phyloP scores from a whole-genome alignment of 1,140 invertebrate genomes.

The Myzus persicae region DNA sequence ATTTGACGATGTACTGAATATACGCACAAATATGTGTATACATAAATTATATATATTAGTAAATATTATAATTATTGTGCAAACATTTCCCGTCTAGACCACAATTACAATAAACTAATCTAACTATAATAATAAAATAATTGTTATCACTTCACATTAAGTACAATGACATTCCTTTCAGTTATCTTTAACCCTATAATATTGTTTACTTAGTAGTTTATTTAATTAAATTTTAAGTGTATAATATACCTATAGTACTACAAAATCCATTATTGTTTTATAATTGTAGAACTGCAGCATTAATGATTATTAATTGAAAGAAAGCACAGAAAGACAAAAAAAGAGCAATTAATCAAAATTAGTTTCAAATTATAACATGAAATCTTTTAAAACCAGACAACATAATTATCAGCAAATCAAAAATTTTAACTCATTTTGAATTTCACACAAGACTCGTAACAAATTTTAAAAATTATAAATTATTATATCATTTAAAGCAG shows the following conservation, averaged over 20 bases:
- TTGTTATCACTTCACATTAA: not conserved
- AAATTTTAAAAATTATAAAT: not conserved
- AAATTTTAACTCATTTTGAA: not conserved
- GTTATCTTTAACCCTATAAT: not conserved
- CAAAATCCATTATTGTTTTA: not conserved
- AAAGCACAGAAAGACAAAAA: not conserved
- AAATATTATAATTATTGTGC: not conserved
- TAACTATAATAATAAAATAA: slow-evolving; percentile 12
- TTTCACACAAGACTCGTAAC: not conserved
- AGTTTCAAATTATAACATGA: not conserved
- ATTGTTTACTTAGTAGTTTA: not conserved
- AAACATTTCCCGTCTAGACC: not conserved
- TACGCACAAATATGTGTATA: too few species aligned
- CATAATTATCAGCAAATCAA: not conserved
- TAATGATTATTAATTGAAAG: not conserved
- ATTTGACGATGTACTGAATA: not conserved
- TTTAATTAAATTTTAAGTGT: not conserved
- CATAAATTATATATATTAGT: not conserved
- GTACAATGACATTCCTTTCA: not conserved
- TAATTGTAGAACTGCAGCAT: not conserved
- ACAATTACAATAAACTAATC: slow-evolving; percentile 1
- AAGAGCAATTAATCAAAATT: not conserved
- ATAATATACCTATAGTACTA: not conserved
- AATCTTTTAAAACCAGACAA: not conserved
- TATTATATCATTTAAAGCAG: too few species aligned